Conservation (phyloP, 30 jellyfish, hydroid and myxozoan species). For the Catostylus mosaicus region DNA sequence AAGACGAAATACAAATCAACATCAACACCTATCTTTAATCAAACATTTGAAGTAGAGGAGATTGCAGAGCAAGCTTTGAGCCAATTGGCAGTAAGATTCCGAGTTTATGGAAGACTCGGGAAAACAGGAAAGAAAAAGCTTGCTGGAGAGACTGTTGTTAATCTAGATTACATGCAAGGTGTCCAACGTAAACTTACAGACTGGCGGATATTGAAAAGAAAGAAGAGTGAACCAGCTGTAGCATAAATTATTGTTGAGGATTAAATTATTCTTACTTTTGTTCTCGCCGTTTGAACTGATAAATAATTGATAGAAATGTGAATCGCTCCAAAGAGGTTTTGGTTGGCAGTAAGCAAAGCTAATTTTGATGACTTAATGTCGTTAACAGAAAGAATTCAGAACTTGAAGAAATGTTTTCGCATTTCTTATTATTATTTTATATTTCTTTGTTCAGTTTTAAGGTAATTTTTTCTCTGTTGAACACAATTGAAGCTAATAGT, state of each 20-base stretch:
- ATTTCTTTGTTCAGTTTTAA: no score
- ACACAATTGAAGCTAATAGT: no score
- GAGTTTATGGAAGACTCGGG: constrained; percentile 95
- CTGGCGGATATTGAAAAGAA: constrained; percentile 86
- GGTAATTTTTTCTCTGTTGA: no score
- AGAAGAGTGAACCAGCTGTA: constrained; percentile 12
- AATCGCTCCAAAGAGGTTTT: no score
- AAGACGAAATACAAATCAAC: constrained; percentile 92
- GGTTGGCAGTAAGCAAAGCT: no score
- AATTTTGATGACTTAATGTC: no score
- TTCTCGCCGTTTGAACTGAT: no score
- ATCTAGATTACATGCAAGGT: constrained; percentile 58
- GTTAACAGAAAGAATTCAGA: no score
- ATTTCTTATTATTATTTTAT: no score
- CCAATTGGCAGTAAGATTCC: constrained; percentile 84
- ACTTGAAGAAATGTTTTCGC: no score
- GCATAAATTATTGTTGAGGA: constrained; percentile 4
- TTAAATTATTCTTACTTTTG: no score
- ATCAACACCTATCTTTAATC: constrained; percentile 95
- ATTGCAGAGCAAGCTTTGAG: constrained; percentile 89
- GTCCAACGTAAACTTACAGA: constrained; percentile 71
- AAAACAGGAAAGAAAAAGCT: constrained; percentile 92
- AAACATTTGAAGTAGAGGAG: constrained; percentile 84
- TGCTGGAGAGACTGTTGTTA: constrained; percentile 93
- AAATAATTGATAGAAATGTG: no score